Percentiles rank a stretch among this genome's conserved stretches.
Conservation (phyloP, 2,888 invertebrate genomes). For the Timandra comae region DNA sequence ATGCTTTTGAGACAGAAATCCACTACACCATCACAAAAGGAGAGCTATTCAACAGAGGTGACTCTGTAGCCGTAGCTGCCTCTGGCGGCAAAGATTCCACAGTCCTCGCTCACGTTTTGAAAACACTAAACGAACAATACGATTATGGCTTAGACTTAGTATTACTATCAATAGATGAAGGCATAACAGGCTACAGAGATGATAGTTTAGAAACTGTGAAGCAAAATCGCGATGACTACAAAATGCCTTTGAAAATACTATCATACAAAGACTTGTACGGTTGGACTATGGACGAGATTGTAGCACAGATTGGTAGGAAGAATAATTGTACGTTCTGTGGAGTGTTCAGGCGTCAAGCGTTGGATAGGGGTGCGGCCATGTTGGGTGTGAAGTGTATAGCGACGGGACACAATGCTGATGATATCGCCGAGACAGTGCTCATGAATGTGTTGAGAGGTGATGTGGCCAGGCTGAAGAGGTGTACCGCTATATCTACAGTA, state of each 20-base stretch:
- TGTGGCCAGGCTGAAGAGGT: slow-evolving; percentile 93
- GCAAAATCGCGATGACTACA: slow-evolving; percentile 94
- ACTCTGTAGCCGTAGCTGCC: slow-evolving; percentile 94
- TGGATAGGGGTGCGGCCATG: slow-evolving; percentile 94
- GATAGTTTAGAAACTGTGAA: slow-evolving; percentile 98
- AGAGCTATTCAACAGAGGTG: slow-evolving; percentile 87
- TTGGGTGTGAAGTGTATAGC: slow-evolving; percentile 94
- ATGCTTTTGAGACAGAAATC: slow-evolving; percentile 95
- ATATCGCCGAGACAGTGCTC: slow-evolving; percentile 98
- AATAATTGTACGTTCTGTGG: slow-evolving; percentile 99
- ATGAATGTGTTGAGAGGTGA: slow-evolving; percentile 99
- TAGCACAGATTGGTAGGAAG: slow-evolving; percentile 87
- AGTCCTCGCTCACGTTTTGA: slow-evolving; percentile 95
- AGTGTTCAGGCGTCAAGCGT: slow-evolving; percentile 95
- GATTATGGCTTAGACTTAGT: slow-evolving; percentile 93
- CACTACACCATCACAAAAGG: slow-evolving; percentile 92
- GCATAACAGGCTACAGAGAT: slow-evolving; percentile 96
- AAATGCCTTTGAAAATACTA: slow-evolving; percentile 93
- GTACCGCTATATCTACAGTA: slow-evolving; percentile 93
- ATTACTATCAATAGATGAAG: slow-evolving; percentile 98
- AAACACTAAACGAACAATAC: slow-evolving; percentile 92
- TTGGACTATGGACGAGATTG: slow-evolving; percentile 99
- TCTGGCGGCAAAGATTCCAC: slow-evolving; percentile 98
- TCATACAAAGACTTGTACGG: slow-evolving; percentile 98
- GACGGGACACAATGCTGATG: slow-evolving; percentile 98